A percentile compares a stretch with the other conserved stretches of the same genome.
phyloP scores from a whole-genome alignment of 2,797 vertebrate species.

The Neopelma chrysocephalum region DNA sequence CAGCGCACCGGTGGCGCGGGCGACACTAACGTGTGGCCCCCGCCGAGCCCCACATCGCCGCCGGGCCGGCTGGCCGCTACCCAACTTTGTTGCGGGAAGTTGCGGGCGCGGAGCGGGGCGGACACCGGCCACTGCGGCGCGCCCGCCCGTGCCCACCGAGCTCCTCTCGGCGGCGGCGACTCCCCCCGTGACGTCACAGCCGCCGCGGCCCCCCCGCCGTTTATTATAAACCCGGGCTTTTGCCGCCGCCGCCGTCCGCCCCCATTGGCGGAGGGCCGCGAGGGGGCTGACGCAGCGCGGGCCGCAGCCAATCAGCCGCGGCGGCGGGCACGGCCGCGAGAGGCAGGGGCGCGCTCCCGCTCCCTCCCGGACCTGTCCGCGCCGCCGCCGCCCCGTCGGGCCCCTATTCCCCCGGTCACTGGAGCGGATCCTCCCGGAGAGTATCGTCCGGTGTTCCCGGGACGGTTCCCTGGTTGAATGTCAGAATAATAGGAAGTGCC shows the following conservation, averaged over 20 bases:
- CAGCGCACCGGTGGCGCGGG: background rate
- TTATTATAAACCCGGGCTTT: constrained; percentile 81
- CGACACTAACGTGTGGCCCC: background rate
- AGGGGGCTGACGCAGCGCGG: constrained; percentile 74
- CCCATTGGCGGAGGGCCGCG: constrained; percentile 82
- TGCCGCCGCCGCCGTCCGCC: constrained; percentile 55
- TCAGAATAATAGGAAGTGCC: constrained; percentile 80
- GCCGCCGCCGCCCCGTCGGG: background rate
- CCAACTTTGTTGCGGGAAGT: constrained; percentile 80
- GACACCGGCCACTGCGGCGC: constrained; percentile 87
- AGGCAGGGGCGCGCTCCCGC: too few relatives aligned
- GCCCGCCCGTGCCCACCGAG: constrained; percentile 89
- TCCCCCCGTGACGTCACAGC: constrained; percentile 95
- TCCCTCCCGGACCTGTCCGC: background rate
- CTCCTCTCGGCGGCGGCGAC: constrained; percentile 88
- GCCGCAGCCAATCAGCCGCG: constrained; percentile 82
- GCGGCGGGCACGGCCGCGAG: background rate
- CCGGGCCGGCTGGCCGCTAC: background rate
- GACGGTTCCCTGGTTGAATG: constrained; percentile 72
- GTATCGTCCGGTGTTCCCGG: constrained; percentile 51
- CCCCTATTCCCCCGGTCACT: background rate
- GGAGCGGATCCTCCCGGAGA: background rate
- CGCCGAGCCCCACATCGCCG: constrained; percentile 30
- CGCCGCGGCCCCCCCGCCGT: constrained; percentile 79
- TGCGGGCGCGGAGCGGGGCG: constrained; percentile 79